These are phyloP conservation scores for Drosophila leontia DNA, from an alignment of 1,140 invertebrate species.

Conservation along the genomic window DNA sequence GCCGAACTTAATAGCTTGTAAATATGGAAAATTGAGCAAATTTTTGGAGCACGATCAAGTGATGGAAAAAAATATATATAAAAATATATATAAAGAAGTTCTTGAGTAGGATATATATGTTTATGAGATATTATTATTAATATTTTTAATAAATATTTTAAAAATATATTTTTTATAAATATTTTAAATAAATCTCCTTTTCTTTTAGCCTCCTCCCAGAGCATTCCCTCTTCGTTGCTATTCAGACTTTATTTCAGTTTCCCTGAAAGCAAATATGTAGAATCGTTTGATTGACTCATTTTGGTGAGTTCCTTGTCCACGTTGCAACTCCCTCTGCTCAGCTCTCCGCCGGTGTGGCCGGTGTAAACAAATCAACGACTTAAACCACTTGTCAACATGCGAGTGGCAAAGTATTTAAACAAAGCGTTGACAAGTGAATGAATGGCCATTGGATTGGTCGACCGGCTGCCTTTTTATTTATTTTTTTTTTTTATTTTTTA, in stretches of 20 bases:
- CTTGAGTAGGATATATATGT: no score
- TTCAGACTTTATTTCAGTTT: not conserved
- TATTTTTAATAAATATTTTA: no score
- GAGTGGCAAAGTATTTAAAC: conserved; percentile 83
- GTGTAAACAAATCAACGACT: conserved; percentile 82
- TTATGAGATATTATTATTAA: no score
- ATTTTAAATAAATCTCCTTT: not conserved
- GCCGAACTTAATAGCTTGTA: not conserved
- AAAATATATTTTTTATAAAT: not conserved
- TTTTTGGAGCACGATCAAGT: not conserved
- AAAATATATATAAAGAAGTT: no score
- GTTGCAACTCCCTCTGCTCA: conserved; percentile 9
- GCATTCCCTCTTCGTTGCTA: not conserved
- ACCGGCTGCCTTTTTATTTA: conserved; percentile 30
- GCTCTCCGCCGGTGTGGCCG: conserved; percentile 29
- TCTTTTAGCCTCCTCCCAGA: not conserved
- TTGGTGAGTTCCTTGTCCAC: conserved; percentile 61
- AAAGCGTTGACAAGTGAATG: conserved; percentile 81
- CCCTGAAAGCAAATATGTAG: conserved; percentile 61
- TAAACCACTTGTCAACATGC: conserved; percentile 82
- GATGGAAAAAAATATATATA: not conserved
- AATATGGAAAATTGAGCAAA: not conserved
- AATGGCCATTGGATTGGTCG: conserved; percentile 60
- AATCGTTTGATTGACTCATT: conserved; percentile 79
- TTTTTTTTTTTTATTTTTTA: conserved; percentile 13